Percentiles rank a stretch among this genome's conserved stretches.
phyloP scores from a whole-genome alignment of 2,113 vertebrate species.

The Etia nguti region DNA sequence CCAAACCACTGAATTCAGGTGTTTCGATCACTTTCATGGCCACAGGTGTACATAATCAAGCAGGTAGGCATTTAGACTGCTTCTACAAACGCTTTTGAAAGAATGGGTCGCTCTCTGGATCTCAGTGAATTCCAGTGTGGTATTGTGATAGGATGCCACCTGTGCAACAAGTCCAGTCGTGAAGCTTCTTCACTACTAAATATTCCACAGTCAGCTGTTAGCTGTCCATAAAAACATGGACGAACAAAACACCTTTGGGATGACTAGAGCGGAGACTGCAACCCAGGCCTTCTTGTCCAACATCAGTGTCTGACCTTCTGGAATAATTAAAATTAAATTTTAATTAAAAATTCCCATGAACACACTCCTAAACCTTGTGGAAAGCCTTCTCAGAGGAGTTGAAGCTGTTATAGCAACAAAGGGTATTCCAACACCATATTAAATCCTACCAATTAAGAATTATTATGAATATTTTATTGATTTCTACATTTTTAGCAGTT shows the following conservation, averaged over 20 bases:
- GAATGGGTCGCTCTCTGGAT: not conserved
- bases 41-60: not conserved
- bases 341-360: not conserved
- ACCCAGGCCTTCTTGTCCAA: not conserved
- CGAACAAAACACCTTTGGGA: not conserved
- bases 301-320: not conserved
- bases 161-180: not conserved
- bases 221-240: not conserved
- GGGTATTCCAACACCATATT: not conserved
- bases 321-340: not conserved
- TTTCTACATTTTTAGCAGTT: no score
- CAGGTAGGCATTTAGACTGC: not conserved
- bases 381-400: not conserved
- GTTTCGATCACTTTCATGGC: not conserved
- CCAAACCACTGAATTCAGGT: not conserved
- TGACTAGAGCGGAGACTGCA: not conserved
- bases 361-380: not conserved
- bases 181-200: not conserved
- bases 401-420: not conserved
- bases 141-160: not conserved
- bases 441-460: not conserved
- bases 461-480: no score
- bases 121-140: not conserved
- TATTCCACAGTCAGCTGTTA: not conserved
- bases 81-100: not conserved